A percentile compares a stretch with the other conserved stretches of the same genome.
These are phyloP conservation scores for Megastigmus dorsalis DNA, from an alignment of 2,888 invertebrate genomes.

Conservation along the genomic window DNA sequence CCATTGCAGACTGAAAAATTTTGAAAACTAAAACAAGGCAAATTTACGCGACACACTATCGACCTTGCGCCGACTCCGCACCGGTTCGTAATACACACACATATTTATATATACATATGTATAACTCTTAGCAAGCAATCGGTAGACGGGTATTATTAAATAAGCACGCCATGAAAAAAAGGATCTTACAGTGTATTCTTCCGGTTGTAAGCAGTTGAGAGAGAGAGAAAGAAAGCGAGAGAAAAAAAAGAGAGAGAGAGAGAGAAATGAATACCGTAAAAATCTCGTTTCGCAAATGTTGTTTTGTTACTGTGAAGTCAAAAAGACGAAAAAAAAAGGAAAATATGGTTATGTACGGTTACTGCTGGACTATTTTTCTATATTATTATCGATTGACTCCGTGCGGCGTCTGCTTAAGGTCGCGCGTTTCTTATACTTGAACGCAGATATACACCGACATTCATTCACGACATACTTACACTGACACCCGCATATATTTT, in stretches of 20 bases:
- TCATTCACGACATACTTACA: not conserved
- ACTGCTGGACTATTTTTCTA: conserved; percentile 27
- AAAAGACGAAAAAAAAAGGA: too few species aligned
- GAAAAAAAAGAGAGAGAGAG: too few species aligned
- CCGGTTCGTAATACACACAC: conserved; percentile 8
- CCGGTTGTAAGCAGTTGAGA: too few species aligned
- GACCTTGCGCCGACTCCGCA: conserved; percentile 37
- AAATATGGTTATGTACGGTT: too few species aligned
- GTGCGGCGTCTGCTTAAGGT: conserved; percentile 28
- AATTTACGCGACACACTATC: conserved; percentile 21
- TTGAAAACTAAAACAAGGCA: conserved; percentile 15
- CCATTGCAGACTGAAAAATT: conserved; percentile 46
- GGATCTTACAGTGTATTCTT: too few species aligned
- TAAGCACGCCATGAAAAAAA: too few species aligned
- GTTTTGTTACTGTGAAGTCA: too few species aligned
- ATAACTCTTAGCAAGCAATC: too few species aligned
- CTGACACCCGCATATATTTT: conserved; percentile 27
- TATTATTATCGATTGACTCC: conserved; percentile 15
- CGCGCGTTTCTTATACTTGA: conserved; percentile 24
- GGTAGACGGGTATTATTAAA: too few species aligned
- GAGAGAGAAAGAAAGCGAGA: too few species aligned
- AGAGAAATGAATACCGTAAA: too few species aligned
- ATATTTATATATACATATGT: not conserved
- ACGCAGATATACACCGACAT: not conserved
- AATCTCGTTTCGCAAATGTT: too few species aligned